Evolutionary conservation across 2,797 vertebrate species (phyloP), one percentile per base, ranked within the genome.

Genomic region (Cirrhinus mrigala): DNA sequence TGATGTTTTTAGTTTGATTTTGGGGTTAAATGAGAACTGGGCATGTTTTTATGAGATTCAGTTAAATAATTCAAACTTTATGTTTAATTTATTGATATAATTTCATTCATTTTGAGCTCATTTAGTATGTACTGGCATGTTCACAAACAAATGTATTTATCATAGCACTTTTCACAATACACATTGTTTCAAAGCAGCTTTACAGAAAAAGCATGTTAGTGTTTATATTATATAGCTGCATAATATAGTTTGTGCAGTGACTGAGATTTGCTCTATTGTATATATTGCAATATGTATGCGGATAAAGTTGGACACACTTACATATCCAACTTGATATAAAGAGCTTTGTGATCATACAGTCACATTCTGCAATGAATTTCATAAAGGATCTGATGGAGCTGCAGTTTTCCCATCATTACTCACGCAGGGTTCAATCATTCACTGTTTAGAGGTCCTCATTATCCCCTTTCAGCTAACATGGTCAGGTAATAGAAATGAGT

Each of bases 401-500:
- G 29, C 52, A 44, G 22, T 58, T n/a, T 70, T 77, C 48, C 50
- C 79, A 56, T 18, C 27, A 56, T 81, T 81, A 71, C 71, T 40
- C 58, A 11, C 12, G 15, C 70, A 68, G 12, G 29, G 33, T 9
- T 74, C 56, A 58, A 37, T 70, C 64, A 33, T 76, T 33, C 37
- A 27, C 66, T 58, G 22, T 84, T 46, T 69, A 9, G 48, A 29
- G 52, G 48, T 14, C 24, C 62, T 75, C 50, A 20, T 48, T 27
- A 44, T n/a, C 33, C 18, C 40, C 29, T 56, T 54, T 62, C 52
- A 66, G 58, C 46, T 69, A 46, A 69, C 24, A 33, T 24, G 16
- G 18, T 4, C 71, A 37, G 68, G 73, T 81, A 84, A 86, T 82
- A 64, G 79, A 87, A 87, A 86, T 89, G 29, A 81, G 37, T 68